Percentiles rank a stretch among this genome's conserved stretches.
These are phyloP conservation scores for Drosophila leonis DNA, from an alignment of 2,888 invertebrate genomes.

Conservation along the genomic window DNA sequence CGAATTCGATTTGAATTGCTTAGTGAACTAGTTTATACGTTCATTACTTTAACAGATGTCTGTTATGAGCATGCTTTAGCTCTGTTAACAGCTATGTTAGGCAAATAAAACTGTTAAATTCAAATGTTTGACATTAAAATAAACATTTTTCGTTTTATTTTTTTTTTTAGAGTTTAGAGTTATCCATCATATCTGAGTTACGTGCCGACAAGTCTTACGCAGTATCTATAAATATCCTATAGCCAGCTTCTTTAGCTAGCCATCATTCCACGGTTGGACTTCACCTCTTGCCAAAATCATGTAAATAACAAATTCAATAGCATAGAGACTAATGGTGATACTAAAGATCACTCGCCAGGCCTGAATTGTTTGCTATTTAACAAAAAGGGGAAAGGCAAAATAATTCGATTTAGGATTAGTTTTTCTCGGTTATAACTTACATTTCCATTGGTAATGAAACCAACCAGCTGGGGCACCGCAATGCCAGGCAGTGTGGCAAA, in stretches of 20 bases:
- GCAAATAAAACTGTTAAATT: not conserved
- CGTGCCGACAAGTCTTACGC: too few relatives aligned
- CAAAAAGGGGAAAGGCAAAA: too few relatives aligned
- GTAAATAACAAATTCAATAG: constrained; percentile 88
- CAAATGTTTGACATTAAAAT: not conserved
- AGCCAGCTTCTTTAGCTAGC: not conserved
- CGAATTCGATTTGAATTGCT: not conserved
- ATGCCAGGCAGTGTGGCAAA: constrained; percentile 93
- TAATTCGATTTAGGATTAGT: too few relatives aligned
- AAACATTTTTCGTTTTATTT: not conserved
- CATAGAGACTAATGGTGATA: constrained; percentile 89
- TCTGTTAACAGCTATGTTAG: not conserved
- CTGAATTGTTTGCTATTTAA: constrained; percentile 89
- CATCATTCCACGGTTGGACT: constrained; percentile 86
- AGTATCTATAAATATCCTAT: not conserved
- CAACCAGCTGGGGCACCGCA: constrained; percentile 90
- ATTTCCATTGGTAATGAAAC: constrained; percentile 89
- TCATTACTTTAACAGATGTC: not conserved
- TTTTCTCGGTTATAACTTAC: constrained; percentile 86
- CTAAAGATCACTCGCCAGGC: constrained; percentile 93
- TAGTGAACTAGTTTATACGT: not conserved
- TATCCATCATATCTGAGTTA: not conserved
- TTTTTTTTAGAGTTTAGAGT: not conserved
- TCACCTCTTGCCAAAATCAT: constrained; percentile 88
- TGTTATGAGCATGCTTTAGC: not conserved